These are phyloP conservation scores for Xiphophorus maculatus DNA, from an alignment of 2,113 vertebrate species.

Conservation along the genomic window DNA sequence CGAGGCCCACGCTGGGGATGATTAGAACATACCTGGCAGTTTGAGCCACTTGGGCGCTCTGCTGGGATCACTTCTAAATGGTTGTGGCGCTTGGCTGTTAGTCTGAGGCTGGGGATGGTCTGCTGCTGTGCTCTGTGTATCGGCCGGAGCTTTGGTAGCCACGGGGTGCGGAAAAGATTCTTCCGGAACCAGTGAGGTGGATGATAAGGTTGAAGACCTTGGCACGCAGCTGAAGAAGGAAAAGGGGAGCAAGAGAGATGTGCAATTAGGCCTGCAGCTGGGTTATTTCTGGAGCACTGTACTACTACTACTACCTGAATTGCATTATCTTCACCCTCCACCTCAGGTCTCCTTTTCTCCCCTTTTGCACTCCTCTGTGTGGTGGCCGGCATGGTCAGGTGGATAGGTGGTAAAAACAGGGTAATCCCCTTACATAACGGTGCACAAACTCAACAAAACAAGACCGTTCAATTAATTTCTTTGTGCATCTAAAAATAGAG, in stretches of 20 bases:
- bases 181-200: conserved; percentile 83
- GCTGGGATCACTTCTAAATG: conserved; percentile 75
- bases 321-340: conserved; percentile 49
- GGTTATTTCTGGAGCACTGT: conserved; percentile 77
- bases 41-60: conserved; percentile 74
- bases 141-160: conserved; percentile 66
- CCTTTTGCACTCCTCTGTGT: conserved; percentile 36
- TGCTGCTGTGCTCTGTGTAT: conserved; percentile 75
- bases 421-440: conserved; percentile 82
- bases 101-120: conserved; percentile 69
- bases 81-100: conserved; percentile 77
- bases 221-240: conserved; percentile 75
- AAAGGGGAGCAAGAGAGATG: conserved; percentile 66
- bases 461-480: conserved; percentile 67
- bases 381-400: conserved; percentile 52
- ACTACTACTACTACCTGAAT: conserved; percentile 46
- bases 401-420: conserved; percentile 64
- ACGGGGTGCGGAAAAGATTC: conserved; percentile 79
- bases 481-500: conserved; percentile 75
- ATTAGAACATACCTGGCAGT: conserved; percentile 79
- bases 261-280: conserved; percentile 76
- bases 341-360: conserved; percentile 38
- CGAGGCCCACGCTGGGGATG: conserved; percentile 59
- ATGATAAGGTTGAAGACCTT: conserved; percentile 81
- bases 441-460: conserved; percentile 53